phyloP scores from a whole-genome alignment of 2,888 invertebrate genomes.

The Thymelicus lineola region DNA sequence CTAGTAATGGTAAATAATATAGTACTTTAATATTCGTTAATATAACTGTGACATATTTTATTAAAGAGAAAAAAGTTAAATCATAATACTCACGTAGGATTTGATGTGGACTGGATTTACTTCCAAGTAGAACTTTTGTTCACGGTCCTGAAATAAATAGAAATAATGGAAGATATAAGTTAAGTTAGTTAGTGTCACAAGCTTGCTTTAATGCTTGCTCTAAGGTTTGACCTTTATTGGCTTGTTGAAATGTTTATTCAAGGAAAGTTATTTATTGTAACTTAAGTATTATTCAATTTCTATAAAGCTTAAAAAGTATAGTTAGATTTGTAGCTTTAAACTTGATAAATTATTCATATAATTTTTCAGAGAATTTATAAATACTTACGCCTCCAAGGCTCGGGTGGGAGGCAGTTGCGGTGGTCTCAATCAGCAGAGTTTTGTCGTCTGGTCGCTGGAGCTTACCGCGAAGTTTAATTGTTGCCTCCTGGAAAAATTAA shows the following conservation, averaged over 20 bases:
- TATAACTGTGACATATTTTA: background rate
- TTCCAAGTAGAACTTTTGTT: slow-evolving; percentile 67
- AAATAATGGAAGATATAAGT: background rate
- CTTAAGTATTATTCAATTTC: too few species aligned
- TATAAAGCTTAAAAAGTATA: too few species aligned
- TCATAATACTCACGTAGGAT: slow-evolving; percentile 62
- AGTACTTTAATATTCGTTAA: too few species aligned
- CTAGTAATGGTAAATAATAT: too few species aligned
- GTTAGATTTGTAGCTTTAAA: background rate
- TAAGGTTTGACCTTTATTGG: too few species aligned
- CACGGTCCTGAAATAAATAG: slow-evolving; percentile 62
- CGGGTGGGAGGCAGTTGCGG: slow-evolving; percentile 63
- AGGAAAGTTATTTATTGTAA: too few species aligned
- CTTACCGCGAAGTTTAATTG: slow-evolving; percentile 60
- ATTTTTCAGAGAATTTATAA: too few species aligned
- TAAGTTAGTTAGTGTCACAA: too few species aligned
- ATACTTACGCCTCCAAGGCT: slow-evolving; percentile 69
- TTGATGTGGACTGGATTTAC: slow-evolving; percentile 67
- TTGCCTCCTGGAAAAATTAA: slow-evolving; percentile 61
- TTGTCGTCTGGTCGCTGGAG: slow-evolving; percentile 59
- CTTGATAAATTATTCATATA: too few species aligned
- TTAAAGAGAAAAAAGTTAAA: background rate
- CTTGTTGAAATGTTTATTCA: too few species aligned
- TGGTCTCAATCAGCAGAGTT: slow-evolving; percentile 64
- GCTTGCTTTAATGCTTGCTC: too few species aligned